phyloP scores from a whole-genome alignment of 2,113 vertebrate species.

The Pterophyllum scalare region DNA sequence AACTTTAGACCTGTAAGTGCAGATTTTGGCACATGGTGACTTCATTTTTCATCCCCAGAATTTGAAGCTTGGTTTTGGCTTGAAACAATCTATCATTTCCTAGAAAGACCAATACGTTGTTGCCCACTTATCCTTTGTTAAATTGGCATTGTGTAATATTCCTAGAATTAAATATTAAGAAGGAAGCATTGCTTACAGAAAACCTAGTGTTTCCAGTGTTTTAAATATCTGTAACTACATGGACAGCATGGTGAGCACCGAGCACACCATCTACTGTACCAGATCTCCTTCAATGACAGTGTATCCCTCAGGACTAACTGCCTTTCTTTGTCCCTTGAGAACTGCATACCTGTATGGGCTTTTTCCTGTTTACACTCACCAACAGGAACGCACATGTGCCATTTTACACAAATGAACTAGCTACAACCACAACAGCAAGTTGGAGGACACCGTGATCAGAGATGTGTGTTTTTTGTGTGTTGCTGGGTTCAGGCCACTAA shows the following conservation, averaged over 20 bases:
- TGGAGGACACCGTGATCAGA: too few species aligned
- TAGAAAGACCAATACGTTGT: background rate
- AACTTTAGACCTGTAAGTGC: background rate
- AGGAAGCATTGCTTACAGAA: too few species aligned
- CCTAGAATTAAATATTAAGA: background rate
- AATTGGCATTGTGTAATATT: too few species aligned
- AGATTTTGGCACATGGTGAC: background rate
- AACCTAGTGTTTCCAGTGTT: too few species aligned
- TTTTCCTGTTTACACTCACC: background rate
- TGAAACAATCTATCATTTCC: background rate
- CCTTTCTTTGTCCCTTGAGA: rapidly evolving
- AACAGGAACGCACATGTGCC: background rate
- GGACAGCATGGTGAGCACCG: too few species aligned
- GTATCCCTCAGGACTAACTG: background rate
- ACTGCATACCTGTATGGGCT: background rate
- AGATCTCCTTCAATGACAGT: too few species aligned
- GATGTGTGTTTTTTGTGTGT: too few species aligned
- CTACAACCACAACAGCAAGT: background rate
- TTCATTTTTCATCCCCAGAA: rapidly evolving
- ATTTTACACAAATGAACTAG: background rate
- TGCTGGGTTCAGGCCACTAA: background rate
- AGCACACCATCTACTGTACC: background rate
- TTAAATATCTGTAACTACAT: too few species aligned
- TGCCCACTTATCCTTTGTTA: background rate
- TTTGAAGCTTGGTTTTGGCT: background rate